Base-by-base conservation (phyloP, 1,140 invertebrate genomes). In the Procambarus clarkii region DNA sequence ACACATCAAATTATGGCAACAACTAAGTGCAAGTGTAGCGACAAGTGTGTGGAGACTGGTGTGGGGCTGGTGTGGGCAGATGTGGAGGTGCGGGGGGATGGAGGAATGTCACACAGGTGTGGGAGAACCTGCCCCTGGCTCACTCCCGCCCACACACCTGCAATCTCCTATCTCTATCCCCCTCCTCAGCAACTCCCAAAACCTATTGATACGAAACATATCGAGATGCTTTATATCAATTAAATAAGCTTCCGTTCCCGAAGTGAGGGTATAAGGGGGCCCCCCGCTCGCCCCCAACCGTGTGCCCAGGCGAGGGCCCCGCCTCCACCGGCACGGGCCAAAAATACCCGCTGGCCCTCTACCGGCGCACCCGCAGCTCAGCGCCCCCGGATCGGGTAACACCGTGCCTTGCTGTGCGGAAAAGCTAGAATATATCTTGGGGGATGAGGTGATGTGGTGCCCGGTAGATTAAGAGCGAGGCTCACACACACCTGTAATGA, bases 261-360 rank as follows among this genome's bases (percentile, higher is more conserved):
- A 5, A 9, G 50, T 54, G 0, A 54, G 58, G 0, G 46, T 45
- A 24, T 34, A 18, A 13, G 58, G 80, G 24, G n/a, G 48, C n/a
- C 11, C 50, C 8, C 50, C 50, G 50, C 13, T 8, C 50, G 50
- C 8, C 50, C 50, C 50, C 50, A 8, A 1, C 50, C 50, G 1
- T 4, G 50, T 4, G 8, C 13, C 13, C 13, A 54, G 50, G 50
- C 13, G 8, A 8, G 13, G 50, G 8, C 50, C 50, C 82, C 71
- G 3, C 80, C 88, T 81, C 88, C 82, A 84, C 88, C 88, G 81
- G 88, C 88, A 84, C 88, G 88, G n/a, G 88, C 88, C 88, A 50
- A 90, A 90, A 90, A 90, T 90, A 90, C 82, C 88, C 88, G 24
- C 46, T 58, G 88, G 88, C 82, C 50, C 88, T 90, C 81, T 84